Evolutionary conservation across 2,888 invertebrate genomes (phyloP), one percentile per base, ranked within the genome.

Genomic region (Phalera bucephala): DNA sequence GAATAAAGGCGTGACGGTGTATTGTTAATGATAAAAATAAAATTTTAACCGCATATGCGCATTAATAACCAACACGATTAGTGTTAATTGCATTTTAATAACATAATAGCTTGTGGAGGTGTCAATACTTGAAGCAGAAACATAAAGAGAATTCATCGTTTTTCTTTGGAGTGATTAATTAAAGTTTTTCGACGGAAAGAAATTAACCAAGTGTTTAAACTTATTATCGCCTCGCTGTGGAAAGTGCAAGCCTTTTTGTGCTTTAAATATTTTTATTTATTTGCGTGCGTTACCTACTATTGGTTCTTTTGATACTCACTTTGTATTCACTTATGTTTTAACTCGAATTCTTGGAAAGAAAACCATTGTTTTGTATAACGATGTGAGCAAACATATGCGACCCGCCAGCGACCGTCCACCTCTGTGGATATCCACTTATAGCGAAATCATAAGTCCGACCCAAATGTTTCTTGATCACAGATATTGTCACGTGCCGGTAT

Each of bases 221-320:
- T 15, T 28, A 15, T 28, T 15, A 15, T 15, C 22, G 17, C n/a
- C 15, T 19, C 12, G 22, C 33, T 29, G 31, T 36, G 36, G 20
- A 40, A 19, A 19, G 2, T 33, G 11, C 21, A 21, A 31, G 31
- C 33, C 22, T 28, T 28, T 15, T 28, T 11, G 34, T 28, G 10
- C 10, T 15, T 33, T 33, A 33, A 28, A 48, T 35, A 53, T 33
- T 36, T 33, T 53, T 35, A 43, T 40, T 43, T 37, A 21, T 41
- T 22, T 33, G 31, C 3, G 27, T n/a, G n/a, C n/a, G n/a, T n/a
- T n/a, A n/a, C n/a, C 34, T 52, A 46, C 39, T 27, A 28, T 32
- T 32, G 26, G 31, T 34, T 28, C n/a, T n/a, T n/a, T n/a, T n/a
- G n/a, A n/a, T n/a, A n/a, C 32, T 52, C 33, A 37, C 23, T 10